phyloP scores from a whole-genome alignment of 92 coral and sea anemone genomes.

The Umimayanthus chanpuru region DNA sequence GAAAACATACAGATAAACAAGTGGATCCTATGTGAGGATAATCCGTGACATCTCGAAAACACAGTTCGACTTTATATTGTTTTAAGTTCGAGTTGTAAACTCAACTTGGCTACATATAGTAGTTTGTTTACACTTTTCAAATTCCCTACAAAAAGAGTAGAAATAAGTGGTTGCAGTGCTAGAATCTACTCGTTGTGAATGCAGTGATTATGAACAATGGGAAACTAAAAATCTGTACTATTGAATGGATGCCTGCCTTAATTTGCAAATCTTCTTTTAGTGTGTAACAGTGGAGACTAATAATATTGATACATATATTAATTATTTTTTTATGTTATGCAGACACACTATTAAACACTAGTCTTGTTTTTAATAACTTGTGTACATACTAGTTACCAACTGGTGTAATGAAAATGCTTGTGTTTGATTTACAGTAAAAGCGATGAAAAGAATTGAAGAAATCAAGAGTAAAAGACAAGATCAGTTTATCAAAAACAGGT shows the following conservation, averaged over 20 bases:
- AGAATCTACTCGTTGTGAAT: too few species aligned
- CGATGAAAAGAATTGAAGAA: slow-evolving; percentile 95
- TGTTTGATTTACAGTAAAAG: slow-evolving; percentile 62
- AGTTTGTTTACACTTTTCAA: too few species aligned
- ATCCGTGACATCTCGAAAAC: too few species aligned
- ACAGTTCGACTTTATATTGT: too few species aligned
- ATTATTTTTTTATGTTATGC: not conserved
- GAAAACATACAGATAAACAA: too few species aligned
- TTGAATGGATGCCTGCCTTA: not conserved
- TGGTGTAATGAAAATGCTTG: not conserved
- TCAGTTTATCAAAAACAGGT: slow-evolving; percentile 94
- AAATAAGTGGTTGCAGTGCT: not conserved
- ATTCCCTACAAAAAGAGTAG: not conserved
- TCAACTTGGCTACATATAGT: too few species aligned
- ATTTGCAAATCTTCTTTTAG: not conserved
- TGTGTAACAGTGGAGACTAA: not conserved
- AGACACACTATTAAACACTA: not conserved
- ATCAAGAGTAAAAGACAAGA: slow-evolving; percentile 92
- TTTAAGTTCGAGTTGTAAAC: too few species aligned
- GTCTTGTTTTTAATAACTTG: not conserved
- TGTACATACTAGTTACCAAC: not conserved
- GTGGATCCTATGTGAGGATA: too few species aligned
- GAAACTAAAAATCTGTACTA: too few species aligned
- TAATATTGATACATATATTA: not conserved
- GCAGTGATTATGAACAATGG: not conserved